Conservation (phyloP, 2,888 invertebrate genomes). For the Plagiodera versicolora region DNA sequence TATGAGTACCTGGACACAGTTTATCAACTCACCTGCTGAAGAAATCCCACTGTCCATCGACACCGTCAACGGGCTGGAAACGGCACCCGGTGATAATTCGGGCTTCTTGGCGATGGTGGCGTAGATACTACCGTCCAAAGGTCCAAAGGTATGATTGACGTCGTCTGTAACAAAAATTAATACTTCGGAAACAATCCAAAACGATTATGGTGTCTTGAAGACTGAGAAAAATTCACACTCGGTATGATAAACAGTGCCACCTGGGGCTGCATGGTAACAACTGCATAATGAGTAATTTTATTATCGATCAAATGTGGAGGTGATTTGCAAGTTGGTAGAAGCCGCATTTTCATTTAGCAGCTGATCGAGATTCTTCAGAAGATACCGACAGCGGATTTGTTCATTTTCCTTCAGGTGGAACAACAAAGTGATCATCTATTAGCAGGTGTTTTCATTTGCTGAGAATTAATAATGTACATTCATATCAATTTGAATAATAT, state of each 20-base stretch:
- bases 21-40: conserved; percentile 63
- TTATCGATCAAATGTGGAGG: conserved; percentile 7
- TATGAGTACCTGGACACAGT: too few species aligned
- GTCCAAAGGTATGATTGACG: conserved; percentile 79
- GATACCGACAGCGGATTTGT: background rate
- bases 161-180: conserved; percentile 58
- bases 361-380: background rate
- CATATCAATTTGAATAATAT: too few species aligned
- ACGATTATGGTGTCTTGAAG: too few species aligned
- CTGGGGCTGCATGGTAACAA: conserved; percentile 1
- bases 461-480: too few species aligned
- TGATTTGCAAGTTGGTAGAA: conserved; percentile 3
- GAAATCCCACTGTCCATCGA: conserved; percentile 92
- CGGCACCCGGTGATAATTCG: conserved; percentile 57
- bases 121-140: conserved; percentile 89
- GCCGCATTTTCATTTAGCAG: conserved; percentile 4
- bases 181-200: too few species aligned
- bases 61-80: conserved; percentile 75
- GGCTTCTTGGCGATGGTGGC: conserved; percentile 65
- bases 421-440: background rate
- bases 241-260: conserved; percentile 9
- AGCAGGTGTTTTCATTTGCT: background rate
- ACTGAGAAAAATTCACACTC: conserved; percentile 2
- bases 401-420: background rate
- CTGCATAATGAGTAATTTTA: conserved; percentile 15